Base-by-base conservation (phyloP, 2,797 vertebrate species). In the Muscicapa striata region DNA sequence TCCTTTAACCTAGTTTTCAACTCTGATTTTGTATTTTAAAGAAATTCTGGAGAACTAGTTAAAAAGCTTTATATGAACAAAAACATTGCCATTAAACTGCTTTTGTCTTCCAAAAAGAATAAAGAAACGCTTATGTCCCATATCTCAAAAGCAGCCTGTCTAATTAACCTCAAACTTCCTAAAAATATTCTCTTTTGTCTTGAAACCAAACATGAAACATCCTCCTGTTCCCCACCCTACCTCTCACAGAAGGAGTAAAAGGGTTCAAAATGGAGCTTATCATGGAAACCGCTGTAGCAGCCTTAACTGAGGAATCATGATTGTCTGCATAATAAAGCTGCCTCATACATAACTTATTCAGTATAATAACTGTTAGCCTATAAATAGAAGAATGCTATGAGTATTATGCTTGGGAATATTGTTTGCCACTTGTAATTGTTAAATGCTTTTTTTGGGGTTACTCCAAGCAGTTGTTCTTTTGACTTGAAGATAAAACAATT, bases 401-500 rank as follows among this genome's bases (percentile, higher is more conserved):
- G 78, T 96, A 69, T 72, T 90, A 93, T 95, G 96, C 91, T 96
- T 97, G 95, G 88, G 94, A 97, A 96, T 97, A 96, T 96, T 97
- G 97, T 97, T 97, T 97, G 96, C 85, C 91, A 93, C 93, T 96
- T 94, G 94, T 74, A 93, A 96, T 97, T 97, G 97, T 96, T 95
- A 91, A 94, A 83, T 97, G 95, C 92, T 97, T 97, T 97, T 97
- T 97, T 98, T 98, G 97, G 98, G 97, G 94, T 96, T 90, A 83
- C 89, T 98, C 97, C 97, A 97, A 97, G 94, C 92, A 96, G 97
- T 97, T 97, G 95, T 97, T 98, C 97, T 97, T 97, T 97, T 95
- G 97, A 97, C 95, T 97, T 95, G 97, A 96, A 97, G 97, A 97
- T 97, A 97, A 97, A 97, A 97, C 97, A 97, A 97, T 97, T 97